Evolutionary conservation across 1,140 invertebrate species (phyloP), one percentile per base, ranked within the genome.

Genomic region (Aphis gossypii): DNA sequence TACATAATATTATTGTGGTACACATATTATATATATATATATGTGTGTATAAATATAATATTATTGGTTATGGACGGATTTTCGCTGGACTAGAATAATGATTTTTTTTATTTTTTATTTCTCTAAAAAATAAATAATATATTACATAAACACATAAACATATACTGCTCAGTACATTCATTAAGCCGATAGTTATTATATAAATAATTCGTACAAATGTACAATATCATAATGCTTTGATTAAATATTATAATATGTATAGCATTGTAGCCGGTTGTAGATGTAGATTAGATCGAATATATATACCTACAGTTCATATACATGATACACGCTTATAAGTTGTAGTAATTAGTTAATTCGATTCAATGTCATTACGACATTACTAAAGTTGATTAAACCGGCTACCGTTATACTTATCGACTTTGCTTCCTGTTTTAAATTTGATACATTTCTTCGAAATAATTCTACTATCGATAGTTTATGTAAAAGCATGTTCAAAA

Each of bases 331-430:
- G 30, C 25, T 18, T 23, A 51, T 35, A 88, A 41, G 38, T 84
- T 41, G n/a, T 91, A 35, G n/a, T 82, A 91, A 76, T 91, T 91
- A 48, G 56, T 91, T n/a, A 91, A 89, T 89, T 46, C 38, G 25
- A 89, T 25, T 89, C 46, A n/a, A 88, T 88, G 86, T 88, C 25
- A 23, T 90, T 90, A 90, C n/a, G 41, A 87, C 25, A 46, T 44
- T 88, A 54, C 35, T 41, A 38, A 56, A 35, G 88, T 89, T 38
- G 35, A 89, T 41, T 41, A 38, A 54, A 44, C 54, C 20, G 48
- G 88, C 35, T 86, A 76, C 68, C 41, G 90, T 68, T 91, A 41
- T 41, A 35, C 41, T 91, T 91, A 68, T 91, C 60, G 90, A 56
- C 48, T 89, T 51, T 11, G 41, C 60, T 91, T 91, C 90, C 90